phyloP scores from a whole-genome alignment of 2,113 vertebrate species.

The Hemichromis elongatus region DNA sequence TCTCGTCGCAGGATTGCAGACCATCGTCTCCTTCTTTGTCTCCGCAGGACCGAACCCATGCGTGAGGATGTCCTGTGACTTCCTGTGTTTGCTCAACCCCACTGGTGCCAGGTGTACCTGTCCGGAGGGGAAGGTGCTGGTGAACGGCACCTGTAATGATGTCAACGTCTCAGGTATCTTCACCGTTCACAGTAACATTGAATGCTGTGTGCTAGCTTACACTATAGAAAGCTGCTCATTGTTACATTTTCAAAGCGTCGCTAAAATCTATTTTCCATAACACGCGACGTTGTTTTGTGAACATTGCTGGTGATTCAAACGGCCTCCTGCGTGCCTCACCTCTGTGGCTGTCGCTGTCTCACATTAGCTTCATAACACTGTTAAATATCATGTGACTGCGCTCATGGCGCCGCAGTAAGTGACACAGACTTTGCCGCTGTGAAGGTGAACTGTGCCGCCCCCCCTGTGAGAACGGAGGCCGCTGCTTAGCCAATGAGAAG shows the following conservation, averaged over 20 bases:
- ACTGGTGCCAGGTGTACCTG: constrained; percentile 87
- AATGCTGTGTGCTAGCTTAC: too few species aligned
- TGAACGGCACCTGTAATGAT: constrained; percentile 89
- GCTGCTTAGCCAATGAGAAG: constrained; percentile 92
- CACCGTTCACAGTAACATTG: not conserved
- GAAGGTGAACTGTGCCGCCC: constrained; percentile 89
- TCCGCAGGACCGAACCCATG: constrained; percentile 88
- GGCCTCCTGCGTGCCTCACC: not conserved
- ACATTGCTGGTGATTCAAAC: not conserved
- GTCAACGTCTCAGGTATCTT: constrained; percentile 79
- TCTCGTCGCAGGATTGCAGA: not conserved
- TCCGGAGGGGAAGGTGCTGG: constrained; percentile 88
- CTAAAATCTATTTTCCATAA: not conserved
- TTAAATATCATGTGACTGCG: not conserved
- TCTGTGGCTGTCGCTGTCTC: not conserved
- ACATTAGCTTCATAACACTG: not conserved
- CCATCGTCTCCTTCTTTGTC: not conserved
- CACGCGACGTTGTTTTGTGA: not conserved
- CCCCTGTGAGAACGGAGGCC: constrained; percentile 92
- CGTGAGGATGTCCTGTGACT: constrained; percentile 85
- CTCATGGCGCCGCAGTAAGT: not conserved
- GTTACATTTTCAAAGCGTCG: too few species aligned
- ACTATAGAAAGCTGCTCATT: too few species aligned
- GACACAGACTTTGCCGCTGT: constrained; percentile 7
- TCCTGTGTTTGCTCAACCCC: constrained; percentile 94